Base-by-base conservation (phyloP, 2,113 vertebrate genomes). In the Bufo bufo region DNA sequence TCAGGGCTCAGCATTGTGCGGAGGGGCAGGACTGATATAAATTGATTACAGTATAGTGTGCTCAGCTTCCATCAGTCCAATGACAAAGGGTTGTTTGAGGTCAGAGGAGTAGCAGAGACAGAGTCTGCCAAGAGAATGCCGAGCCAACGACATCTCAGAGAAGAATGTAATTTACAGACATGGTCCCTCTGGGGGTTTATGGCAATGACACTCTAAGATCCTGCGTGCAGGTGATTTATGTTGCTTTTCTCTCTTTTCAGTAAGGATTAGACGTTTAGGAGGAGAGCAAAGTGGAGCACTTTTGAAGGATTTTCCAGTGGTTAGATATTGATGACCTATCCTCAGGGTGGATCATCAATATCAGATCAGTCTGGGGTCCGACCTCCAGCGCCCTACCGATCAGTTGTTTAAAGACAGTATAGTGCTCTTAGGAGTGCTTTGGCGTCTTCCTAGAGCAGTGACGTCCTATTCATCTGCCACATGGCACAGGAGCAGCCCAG, bases 31-130 rank as follows among this genome's bases (percentile, higher is more conserved):
- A 5, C 43, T 61, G 58, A 47, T 63, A 11, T 59, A 43, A 5
- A 63, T 63, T 65, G 58, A 63, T 63, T 50, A 65, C 59, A 49
- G 43, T 65, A 50, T 49, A 49, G 23, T 45, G 16, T 3, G 17
- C 43, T 63, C 1, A 65, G 19, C 33, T 4, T 11, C 56, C 14
- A 63, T 82, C 80, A 63, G 33, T 82, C 80, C 59, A 65, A 65
- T 65, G 59, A 17, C 80, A 65, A 49, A 49, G 59, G 79, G 80
- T 82, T 65, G 80, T 65, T 65, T 82, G 59, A 82, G 80, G 80
- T 82, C 23, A 65, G 33, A 65, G 19, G 56, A 81, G 33, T 45
- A 61, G 58, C 78, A 82, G 80, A 61, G 43, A 47, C 43, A 33
- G 74, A 75, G 43, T 33, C 77, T 58, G 77, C 79, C 79, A 47